These are phyloP conservation scores for Stylophora pistillata DNA, from an alignment of 64 coral and sea anemone species.

Conservation along the genomic window DNA sequence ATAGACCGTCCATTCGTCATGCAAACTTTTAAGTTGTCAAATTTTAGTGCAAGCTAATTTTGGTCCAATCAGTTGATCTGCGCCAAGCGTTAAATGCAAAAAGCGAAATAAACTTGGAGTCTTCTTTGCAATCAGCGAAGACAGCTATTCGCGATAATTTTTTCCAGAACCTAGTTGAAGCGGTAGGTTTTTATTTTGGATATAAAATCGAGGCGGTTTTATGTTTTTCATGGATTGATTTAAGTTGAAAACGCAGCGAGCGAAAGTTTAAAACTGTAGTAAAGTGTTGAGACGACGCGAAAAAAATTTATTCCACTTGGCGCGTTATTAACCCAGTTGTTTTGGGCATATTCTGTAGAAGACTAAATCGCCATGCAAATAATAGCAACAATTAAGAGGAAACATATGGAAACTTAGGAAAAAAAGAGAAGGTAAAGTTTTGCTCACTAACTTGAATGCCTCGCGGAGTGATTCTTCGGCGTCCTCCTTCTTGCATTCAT, in stretches of 20 bases:
- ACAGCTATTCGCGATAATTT: too few species aligned
- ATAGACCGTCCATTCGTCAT: neutral
- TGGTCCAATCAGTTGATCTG: neutral
- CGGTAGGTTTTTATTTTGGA: too few species aligned
- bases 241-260: too few species aligned
- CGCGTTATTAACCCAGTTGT: neutral
- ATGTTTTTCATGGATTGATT: too few species aligned
- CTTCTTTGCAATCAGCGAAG: neutral
- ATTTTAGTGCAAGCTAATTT: slow-evolving; percentile 24
- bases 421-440: neutral
- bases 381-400: neutral
- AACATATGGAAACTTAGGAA: neutral
- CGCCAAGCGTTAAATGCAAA: neutral
- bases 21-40: neutral
- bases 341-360: neutral
- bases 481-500: slow-evolving; percentile 31
- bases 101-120: too few species aligned
- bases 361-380: neutral
- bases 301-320: neutral
- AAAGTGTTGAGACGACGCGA: too few species aligned
- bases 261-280: too few species aligned
- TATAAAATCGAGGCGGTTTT: too few species aligned
- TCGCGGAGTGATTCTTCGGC: slow-evolving; percentile 68
- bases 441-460: slow-evolving; percentile 74
- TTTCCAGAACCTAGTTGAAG: too few species aligned